These are phyloP conservation scores for Halictus ligatus DNA, from an alignment of 2,888 invertebrate species.

Conservation along the genomic window DNA sequence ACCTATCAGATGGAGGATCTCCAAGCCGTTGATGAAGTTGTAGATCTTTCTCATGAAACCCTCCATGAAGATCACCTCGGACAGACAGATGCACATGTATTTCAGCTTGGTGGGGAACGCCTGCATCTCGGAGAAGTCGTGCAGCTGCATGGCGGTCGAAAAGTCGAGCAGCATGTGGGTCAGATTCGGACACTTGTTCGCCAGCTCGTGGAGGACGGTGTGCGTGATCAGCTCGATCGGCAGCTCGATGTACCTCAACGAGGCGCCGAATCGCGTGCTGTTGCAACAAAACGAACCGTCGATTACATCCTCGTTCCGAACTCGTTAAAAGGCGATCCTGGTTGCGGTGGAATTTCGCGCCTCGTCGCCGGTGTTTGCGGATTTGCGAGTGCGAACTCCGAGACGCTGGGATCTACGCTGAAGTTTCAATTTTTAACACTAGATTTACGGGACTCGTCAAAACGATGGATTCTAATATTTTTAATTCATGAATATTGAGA, in stretches of 20 bases:
- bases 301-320: neutral
- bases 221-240: conserved; percentile 98
- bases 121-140: conserved; percentile 99
- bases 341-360: neutral
- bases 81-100: conserved; percentile 98
- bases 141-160: conserved; percentile 99
- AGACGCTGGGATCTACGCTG: no score
- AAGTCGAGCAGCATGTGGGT: conserved; percentile 98
- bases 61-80: conserved; percentile 99
- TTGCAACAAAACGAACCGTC: neutral
- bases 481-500: no score
- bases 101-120: conserved; percentile 98
- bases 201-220: conserved; percentile 97
- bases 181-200: conserved; percentile 97
- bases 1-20: conserved; percentile 98
- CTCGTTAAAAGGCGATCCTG: neutral
- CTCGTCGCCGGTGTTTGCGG: neutral
- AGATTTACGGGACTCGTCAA: no score
- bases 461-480: no score
- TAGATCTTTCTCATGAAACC: conserved; percentile 99
- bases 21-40: conserved; percentile 99
- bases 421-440: no score
- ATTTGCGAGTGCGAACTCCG: neutral
- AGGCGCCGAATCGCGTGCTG: conserved; percentile 93
- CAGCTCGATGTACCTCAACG: conserved; percentile 95